Evolutionary conservation across 2,888 invertebrate species (phyloP), one percentile per base, ranked within the genome.

Genomic region (Steinernema carpocapsae): DNA sequence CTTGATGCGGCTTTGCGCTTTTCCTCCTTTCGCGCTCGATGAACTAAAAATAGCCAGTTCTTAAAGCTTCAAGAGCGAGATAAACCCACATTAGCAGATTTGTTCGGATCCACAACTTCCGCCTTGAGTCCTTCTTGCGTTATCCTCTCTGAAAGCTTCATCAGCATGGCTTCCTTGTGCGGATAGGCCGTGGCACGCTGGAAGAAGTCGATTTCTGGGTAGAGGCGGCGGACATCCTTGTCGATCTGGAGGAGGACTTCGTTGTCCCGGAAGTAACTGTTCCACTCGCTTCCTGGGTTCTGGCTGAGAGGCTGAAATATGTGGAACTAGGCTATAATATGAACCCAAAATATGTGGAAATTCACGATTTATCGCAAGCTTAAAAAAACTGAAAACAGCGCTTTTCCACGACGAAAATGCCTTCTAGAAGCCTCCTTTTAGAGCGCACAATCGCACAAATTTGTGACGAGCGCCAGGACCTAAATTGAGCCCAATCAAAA

Each of bases 241-340:
- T 97, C 97, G 84, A 99, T 97, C 91, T 99, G 99, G 56, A 96
- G 89, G 51, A 99, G 90, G 76, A 97, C 95, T 89, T 97, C 96
- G 88, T 99, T 99, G 88, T 99, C 97, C 88, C 93, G 94, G 89
- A 99, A 99, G 89, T 93, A 97, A 1, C 92, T 93, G 84, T 93
- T 93, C 99, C 99, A 99, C 70, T 94, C 93, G 88, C 96, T 96
- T 82, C 94, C 93, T 0, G 97, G 95, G 84, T 93, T 94, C n/a
- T 93, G 92, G 88, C 94, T 96, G 72, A 99, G 89, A 0, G 97
- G 99, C 91, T 99, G 94, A 88, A 86, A 79, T 14, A 22, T 46
- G 37, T n/a, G n/a, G n/a, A n/a, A n/a, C n/a, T n/a, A n/a, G n/a
- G n/a, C n/a, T n/a, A n/a, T n/a, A n/a, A n/a, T n/a, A n/a, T n/a